Base-by-base conservation (phyloP, 2,113 vertebrate genomes). In the Felis chaus region DNA sequence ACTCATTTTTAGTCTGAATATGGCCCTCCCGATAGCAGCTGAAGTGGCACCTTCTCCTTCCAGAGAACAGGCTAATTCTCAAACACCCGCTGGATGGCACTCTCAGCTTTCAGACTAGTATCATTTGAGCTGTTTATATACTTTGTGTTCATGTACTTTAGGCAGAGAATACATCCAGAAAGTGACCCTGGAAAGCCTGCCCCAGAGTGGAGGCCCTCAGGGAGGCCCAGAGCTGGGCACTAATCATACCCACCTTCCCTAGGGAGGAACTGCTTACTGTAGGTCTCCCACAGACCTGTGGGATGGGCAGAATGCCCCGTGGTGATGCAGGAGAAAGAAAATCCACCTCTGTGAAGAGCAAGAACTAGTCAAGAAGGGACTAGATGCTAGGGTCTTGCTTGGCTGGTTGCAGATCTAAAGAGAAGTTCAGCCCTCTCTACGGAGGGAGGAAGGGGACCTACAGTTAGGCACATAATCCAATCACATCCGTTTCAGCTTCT, bases 1-100 rank as follows among this genome's bases (percentile, higher is more conserved):
- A 65, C 39, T 29, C 27, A 63, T 89, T 66, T 63, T 86, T 19
- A 19, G n/a, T 78, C n/a, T 91, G 41, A 91, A 89, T 29, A 74
- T 50, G 18, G 33, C 55, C 61, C 88, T 65, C 55, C 12, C 45
- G 39, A 41, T 31, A 31, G 61, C 31, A 14, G 7, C 36, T 36
- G n/a, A 68, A 66, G 21, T 33, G 50, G 36, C 27, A 63, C 29
- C 45, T 36, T 41, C 68, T 68, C 45, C 45, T 48, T 55, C 53
- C 13, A 73, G 10, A 96, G 31, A 18, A 76, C 68, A 78, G 45
- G 29, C 19, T 41, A 5, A 19, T 86, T 82, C 27, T 55, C 55
- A 61, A 83, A 63, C 41, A 36, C 8, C 16, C 21, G 81, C 79
- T 50, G 11, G 41, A 53, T 3, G 12, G 41, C 11, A 39, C 18